Evolutionary conservation across 2,113 vertebrate species (phyloP), one percentile per base, ranked within the genome.

Genomic region (Myiagra hebetior): DNA sequence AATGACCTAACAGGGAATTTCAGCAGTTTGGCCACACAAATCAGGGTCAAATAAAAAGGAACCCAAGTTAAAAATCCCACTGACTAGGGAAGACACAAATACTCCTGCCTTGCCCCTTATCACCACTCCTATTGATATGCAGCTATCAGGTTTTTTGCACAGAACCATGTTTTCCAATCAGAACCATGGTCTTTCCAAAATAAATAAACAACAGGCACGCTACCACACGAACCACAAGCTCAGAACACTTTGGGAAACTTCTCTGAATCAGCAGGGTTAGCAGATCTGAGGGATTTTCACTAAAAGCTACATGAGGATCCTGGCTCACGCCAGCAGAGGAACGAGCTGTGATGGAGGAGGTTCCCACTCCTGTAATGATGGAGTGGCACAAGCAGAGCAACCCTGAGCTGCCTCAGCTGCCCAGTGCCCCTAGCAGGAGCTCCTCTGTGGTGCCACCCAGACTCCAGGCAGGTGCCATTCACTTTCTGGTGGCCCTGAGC

Each of bases 351-450:
- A 13, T 19, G 79, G 47, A 55, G 47, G 70, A 75, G 50, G 42
- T 24, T 91, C 59, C 68, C 33, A 4, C n/a, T 39, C 39, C 56
- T 9, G 9, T 4, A 4, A 5, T 0, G 13, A 35, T 2, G 15
- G 42, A 85, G 55, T 10, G 15, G 28, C 55, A 27, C 31, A 42
- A 27, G n/a, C 11, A 15, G 49, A 65, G 60, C 0, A 28, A 37
- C 26, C 15, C 13, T 15, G n/a, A 35, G 64, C 63, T 46, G 31
- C 30, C 69, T 31, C 69, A 37, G 79, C 70, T 85, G 83, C 65
- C 8, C 62, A 27, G 44, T 0, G 37, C 47, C 63, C 46, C 19
- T 3, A 10, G 24, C 41, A 35, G 1, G 9, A 30, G 31, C 24
- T 24, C 13, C 37, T 62, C 30, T 41, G 16, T 0, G 4, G 22